Evolutionary conservation across 1,140 invertebrate genomes (phyloP), one percentile per base, ranked within the genome.

Genomic region (Euwallacea similis): DNA sequence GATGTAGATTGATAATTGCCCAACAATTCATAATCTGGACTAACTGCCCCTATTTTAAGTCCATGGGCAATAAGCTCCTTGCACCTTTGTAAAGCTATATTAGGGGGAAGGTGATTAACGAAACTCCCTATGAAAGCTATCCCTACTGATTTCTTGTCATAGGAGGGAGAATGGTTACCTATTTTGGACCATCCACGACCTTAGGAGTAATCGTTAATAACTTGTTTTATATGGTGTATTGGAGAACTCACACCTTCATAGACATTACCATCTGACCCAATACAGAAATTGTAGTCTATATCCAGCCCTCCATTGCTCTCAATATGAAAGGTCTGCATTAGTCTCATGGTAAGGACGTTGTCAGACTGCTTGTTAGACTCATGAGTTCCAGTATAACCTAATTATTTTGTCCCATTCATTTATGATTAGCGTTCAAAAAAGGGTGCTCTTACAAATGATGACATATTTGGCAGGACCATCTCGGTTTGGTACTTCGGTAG

Each of bases 81-180:
- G 13, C 80, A 81, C 66, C 79, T 78, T 42, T 75, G 75, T 2
- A 84, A 15, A 0, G 81, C 81, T 33, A 68, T 70, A 16, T 68
- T 7, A 0, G 79, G 76, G n/a, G 83, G 82, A 43, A 81, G 64
- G 10, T 81, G 78, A 21, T 81, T 79, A 71, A 83, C 82, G 62
- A 85, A 88, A 60, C 82, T 83, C 0, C 90, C 90, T 69, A 91
- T 86, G 54, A 92, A 87, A 43, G 84, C 85, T 54, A 91, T 83
- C 46, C 88, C 89, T 44, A 91, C 80, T 6, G 86, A 86, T 11
- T 83, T 83, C 33, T 76, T 80, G 74, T 93, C 92, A 78, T 89
- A 90, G 15, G 84, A 83, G 13, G 85, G 80, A 0, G 85, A 88
- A 74, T 92, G 90, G 0, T 88, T 86, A 0, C 90, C 90, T 3